These are phyloP conservation scores for Dromius quadrimaculatus DNA, from an alignment of 2,888 invertebrate genomes.

Conservation along the genomic window DNA sequence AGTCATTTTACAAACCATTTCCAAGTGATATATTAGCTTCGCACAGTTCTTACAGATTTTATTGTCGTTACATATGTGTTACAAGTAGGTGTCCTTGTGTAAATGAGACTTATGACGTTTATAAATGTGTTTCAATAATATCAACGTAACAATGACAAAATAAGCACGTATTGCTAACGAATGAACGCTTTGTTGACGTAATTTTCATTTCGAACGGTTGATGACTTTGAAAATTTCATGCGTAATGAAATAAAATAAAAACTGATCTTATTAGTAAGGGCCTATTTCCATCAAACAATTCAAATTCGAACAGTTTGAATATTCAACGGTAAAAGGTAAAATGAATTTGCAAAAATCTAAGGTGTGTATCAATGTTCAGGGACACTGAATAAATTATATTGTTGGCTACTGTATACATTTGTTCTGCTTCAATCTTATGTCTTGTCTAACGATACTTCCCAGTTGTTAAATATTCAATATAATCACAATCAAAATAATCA, in stretches of 20 bases:
- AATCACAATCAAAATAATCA: no score
- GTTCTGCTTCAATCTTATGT: neutral
- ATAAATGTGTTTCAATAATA: conserved; percentile 37
- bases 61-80: conserved; percentile 25
- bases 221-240: neutral
- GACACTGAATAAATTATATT: conserved; percentile 16
- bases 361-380: conserved; percentile 24
- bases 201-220: neutral
- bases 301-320: no score
- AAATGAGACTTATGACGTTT: conserved; percentile 21
- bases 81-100: conserved; percentile 44
- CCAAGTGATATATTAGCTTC: conserved; percentile 9
- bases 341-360: conserved; percentile 28
- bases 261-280: no score
- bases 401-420: conserved; percentile 11
- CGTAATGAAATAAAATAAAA: no score
- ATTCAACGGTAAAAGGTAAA: conserved; percentile 15
- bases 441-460: no score
- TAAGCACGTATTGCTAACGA: conserved; percentile 18
- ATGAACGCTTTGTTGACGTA: conserved; percentile 5
- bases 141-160: conserved; percentile 31
- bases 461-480: no score
- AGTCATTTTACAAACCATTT: conserved; percentile 1
- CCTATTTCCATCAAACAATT: no score
- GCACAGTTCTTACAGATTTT: conserved; percentile 4